Evolutionary conservation across 2,113 vertebrate genomes (phyloP).

Genomic region (Jaculus jaculus): DNA sequence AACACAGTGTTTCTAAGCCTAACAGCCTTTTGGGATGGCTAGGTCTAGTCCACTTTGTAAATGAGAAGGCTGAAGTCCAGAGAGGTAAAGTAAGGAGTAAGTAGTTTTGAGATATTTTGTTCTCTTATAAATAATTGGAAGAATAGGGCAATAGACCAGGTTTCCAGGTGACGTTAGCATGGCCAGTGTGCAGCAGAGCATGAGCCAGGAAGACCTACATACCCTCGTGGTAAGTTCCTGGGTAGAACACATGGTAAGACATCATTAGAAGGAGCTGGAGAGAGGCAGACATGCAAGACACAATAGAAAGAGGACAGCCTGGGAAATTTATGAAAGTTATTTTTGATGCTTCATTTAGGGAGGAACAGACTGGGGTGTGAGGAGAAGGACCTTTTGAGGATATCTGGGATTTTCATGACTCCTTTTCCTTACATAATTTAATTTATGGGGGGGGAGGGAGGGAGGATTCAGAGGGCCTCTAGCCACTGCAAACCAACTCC

Average conservation of each 20-base stretch:
- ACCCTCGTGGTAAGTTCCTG: not conserved
- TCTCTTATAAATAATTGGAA: conserved; percentile 22
- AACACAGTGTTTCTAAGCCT: not conserved
- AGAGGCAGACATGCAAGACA: not conserved
- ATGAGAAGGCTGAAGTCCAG: conserved; percentile 27
- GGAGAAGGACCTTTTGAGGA: not conserved
- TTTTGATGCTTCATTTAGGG: not conserved
- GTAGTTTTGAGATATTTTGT: not conserved
- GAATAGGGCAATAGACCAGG: not conserved
- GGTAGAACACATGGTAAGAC: not conserved
- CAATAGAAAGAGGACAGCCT: not conserved
- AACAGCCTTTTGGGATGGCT: not conserved
- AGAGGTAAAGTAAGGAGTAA: not conserved
- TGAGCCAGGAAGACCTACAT: not conserved
- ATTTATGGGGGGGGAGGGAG: too few species aligned
- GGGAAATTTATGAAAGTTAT: conserved; percentile 29
- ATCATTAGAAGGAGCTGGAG: not conserved
- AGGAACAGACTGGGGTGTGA: not conserved
- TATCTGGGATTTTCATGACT: not conserved
- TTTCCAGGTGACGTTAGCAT: not conserved
- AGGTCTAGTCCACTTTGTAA: not conserved
- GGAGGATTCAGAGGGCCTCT: too few species aligned
- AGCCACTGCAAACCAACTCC: too few species aligned
- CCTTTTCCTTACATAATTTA: not conserved
- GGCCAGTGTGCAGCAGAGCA: not conserved